phyloP scores from a whole-genome alignment of 2,888 invertebrate genomes.

The Neocrepidodera transversa region DNA sequence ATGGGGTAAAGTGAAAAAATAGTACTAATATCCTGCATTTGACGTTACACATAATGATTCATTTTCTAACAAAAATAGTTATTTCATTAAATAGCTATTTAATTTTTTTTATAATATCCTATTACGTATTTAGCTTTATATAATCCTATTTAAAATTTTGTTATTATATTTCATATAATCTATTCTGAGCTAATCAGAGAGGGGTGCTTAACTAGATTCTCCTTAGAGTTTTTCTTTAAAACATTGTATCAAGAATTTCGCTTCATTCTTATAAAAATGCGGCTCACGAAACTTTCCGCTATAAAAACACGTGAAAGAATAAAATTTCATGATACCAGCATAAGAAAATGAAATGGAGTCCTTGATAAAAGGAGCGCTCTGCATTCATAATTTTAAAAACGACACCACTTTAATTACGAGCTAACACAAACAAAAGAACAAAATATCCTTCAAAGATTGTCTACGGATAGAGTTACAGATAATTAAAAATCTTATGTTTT shows the following conservation, averaged over 20 bases:
- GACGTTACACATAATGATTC: too few relatives aligned
- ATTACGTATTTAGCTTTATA: too few relatives aligned
- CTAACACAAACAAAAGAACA: conserved; percentile 10
- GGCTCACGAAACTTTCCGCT: conserved; percentile 20
- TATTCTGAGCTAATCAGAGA: too few relatives aligned
- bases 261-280: conserved; percentile 11
- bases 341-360: conserved; percentile 21
- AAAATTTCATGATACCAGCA: conserved; percentile 22
- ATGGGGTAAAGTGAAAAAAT: too few relatives aligned
- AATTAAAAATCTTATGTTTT: too few relatives aligned
- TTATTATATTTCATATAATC: too few relatives aligned
- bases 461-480: neutral
- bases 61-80: too few relatives aligned
- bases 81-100: too few relatives aligned
- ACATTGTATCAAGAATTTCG: neutral
- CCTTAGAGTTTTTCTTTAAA: neutral
- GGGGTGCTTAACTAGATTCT: neutral
- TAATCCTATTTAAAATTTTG: too few relatives aligned
- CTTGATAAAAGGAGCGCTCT: conserved; percentile 9
- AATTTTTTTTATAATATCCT: too few relatives aligned
- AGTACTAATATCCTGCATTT: too few relatives aligned
- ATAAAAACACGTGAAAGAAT: conserved; percentile 26
- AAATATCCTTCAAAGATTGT: conserved; percentile 13
- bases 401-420: conserved; percentile 22
- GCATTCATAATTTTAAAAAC: conserved; percentile 26